These are phyloP conservation scores for Zaprionus gabonicus DNA, from an alignment of 1,140 invertebrate species.

Conservation along the genomic window DNA sequence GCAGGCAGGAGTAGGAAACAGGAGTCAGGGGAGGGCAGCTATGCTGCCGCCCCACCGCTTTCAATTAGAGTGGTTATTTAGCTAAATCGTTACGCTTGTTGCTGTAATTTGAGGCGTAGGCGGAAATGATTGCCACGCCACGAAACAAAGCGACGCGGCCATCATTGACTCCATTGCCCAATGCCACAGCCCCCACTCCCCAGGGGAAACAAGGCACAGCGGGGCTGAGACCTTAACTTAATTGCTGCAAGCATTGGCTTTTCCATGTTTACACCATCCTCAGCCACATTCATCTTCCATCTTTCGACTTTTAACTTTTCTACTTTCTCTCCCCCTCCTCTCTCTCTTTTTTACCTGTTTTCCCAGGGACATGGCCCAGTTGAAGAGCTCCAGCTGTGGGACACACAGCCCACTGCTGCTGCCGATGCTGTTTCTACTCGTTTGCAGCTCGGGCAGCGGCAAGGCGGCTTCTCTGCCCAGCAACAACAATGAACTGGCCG, in stretches of 20 bases:
- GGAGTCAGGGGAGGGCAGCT: not conserved
- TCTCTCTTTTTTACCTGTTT: conserved; percentile 4
- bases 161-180: not conserved
- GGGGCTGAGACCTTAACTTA: conserved; percentile 54
- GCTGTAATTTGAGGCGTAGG: conserved; percentile 63
- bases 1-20: not conserved
- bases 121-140: conserved; percentile 68
- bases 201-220: conserved; percentile 46
- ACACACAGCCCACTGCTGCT: conserved; percentile 34
- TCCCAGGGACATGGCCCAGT: conserved; percentile 50
- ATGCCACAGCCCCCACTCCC: conserved; percentile 14
- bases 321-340: not conserved
- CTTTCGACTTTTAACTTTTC: conserved; percentile 18
- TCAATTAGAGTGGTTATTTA: conserved; percentile 82
- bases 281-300: conserved; percentile 29
- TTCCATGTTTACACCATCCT: conserved; percentile 38
- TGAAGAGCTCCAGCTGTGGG: conserved; percentile 18
- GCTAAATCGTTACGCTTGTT: conserved; percentile 80
- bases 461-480: conserved; percentile 35
- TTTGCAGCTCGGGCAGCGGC: conserved; percentile 40
- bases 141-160: conserved; percentile 22
- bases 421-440: conserved; percentile 40
- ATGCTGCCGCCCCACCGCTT: conserved; percentile 54
- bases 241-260: conserved; percentile 58
- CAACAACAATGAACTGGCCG: conserved; percentile 50